Evolutionary conservation across 1,140 invertebrate genomes (phyloP), one percentile per base, ranked within the genome.

Genomic region (Pentalonia nigronervosa): DNA sequence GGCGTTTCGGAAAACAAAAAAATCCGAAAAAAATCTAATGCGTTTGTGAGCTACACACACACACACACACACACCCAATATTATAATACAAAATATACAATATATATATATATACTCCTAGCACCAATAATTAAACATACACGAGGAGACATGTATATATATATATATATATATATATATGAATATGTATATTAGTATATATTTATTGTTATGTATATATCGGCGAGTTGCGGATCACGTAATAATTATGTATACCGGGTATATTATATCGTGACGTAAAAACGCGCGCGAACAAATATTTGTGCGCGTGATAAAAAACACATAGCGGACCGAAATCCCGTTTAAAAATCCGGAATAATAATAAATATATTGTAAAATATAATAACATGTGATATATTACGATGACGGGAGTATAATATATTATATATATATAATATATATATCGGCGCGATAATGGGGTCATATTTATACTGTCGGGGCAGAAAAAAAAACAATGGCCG

Each of bases 261-360:
- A 3, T 84, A 45, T 21, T 84, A 84, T 25, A 45, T n/a, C 0
- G 25, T 7, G 14, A 48, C 30, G 41, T 41, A 25, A 86, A 86
- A 86, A 30, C 14, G 84, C 60, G 30, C 30, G 60, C 23, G 41
- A 47, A 47, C 45, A 47, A 86, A 86, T 86, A 47, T 86, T 86
- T 86, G 84, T 86, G 6, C 84, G 30, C 30, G 45, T 76, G 60
- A 86, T 47, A 86, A 86, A 48, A 86, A 41, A 45, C 36, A 45
- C 45, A 86, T 41, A n/a, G 30, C 23, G 41, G 25, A n/a, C 25
- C 41, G 25, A 20, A 86, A 47, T 86, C 25, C 45, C 41, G 34
- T 86, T 86, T 86, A 47, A 47, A 86, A 86, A 86, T 86, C 84
- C 25, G 25, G 84, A 86, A 86, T 47, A 45, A 45, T 86, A 86